Base-by-base conservation (phyloP, 2,888 invertebrate species). In the Salticus scenicus region DNA sequence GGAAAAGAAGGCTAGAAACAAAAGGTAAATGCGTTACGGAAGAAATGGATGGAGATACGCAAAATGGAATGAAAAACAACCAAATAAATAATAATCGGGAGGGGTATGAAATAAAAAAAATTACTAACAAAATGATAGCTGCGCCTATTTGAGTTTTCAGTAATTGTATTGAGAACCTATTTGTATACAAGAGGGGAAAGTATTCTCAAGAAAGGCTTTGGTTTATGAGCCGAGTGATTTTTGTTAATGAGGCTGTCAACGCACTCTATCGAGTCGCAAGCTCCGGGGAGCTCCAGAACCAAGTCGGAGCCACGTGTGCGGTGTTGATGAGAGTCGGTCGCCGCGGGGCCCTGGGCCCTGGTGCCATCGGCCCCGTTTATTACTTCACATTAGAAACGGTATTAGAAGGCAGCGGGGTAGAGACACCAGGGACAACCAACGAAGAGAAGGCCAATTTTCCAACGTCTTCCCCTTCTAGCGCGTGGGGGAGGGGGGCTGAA, bases 241-340 rank as follows among this genome's bases (percentile, higher is more conserved):
- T 86, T 86, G 86, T 86, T 86, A 86, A 86, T 86, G 86, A 86
- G 79, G 79, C 78, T 86, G 86, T 86, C 86, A 86, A 76, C 86
- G 72, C 75, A 42, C 69, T 76, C 74, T 79, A 85, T 85, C 79
- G 85, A 79, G 70, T 74, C 74, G 10, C 63, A 76, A 74, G 57
- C 80, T 57, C 80, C 51, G 69, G 79, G 86, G 79, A 73, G 47
- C 31, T 42, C 28, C 51, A 14, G 57, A 57, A 27, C 69, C 51
- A 64, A 69, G 41, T 42, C 80, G 74, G 67, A 63, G 69, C 67
- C 63, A 31, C 24, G 76, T 71, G 71, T 31, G 76, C 83, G 74
- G 78, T 71, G 80, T 67, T 86, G 86, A 86, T 80, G 86, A 86
- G 80, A 63, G 69, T 69, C 73, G 67, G 37, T 42, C 72, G 80